phyloP scores from a whole-genome alignment of 2,113 vertebrate genomes.

The Aphyosemion australe region DNA sequence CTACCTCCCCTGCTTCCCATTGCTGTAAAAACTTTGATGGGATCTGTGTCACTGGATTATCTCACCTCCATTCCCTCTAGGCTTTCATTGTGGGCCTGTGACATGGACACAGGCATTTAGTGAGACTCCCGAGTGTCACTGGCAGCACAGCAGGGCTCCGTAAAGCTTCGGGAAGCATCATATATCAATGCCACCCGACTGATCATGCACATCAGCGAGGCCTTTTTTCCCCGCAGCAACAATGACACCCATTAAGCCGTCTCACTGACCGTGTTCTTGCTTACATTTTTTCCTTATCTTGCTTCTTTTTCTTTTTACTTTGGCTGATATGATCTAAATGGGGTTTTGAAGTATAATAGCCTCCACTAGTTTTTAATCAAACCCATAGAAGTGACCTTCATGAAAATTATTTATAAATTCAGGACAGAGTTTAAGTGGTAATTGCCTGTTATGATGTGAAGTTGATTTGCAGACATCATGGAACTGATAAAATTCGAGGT shows the following conservation, averaged over 20 bases:
- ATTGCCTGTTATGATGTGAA: conserved; percentile 26
- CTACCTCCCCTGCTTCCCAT: conserved; percentile 41
- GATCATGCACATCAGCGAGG: conserved; percentile 71
- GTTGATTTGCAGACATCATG: conserved; percentile 12
- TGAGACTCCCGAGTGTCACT: conserved; percentile 72
- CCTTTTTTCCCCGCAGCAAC: conserved; percentile 63
- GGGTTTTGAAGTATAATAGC: not conserved
- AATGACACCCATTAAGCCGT: conserved; percentile 59
- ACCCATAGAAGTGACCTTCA: not conserved
- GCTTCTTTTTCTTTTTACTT: conserved; percentile 1
- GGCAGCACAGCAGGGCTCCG: conserved; percentile 63
- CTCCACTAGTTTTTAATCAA: not conserved
- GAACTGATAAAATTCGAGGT: conserved; percentile 30
- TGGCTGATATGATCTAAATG: conserved; percentile 18
- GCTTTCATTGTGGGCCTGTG: conserved; percentile 59
- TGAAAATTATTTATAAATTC: conserved; percentile 14
- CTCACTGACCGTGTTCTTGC: conserved; percentile 47
- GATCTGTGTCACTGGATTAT: conserved; percentile 68
- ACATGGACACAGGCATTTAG: conserved; percentile 66
- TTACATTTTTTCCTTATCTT: conserved; percentile 36
- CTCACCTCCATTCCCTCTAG: conserved; percentile 48
- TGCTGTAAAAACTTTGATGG: conserved; percentile 63
- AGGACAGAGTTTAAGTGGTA: conserved; percentile 29
- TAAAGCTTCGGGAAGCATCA: conserved; percentile 70
- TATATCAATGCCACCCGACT: conserved; percentile 76